These are phyloP conservation scores for Epinotia bilunana DNA, from an alignment of 2,888 invertebrate genomes.

Conservation along the genomic window DNA sequence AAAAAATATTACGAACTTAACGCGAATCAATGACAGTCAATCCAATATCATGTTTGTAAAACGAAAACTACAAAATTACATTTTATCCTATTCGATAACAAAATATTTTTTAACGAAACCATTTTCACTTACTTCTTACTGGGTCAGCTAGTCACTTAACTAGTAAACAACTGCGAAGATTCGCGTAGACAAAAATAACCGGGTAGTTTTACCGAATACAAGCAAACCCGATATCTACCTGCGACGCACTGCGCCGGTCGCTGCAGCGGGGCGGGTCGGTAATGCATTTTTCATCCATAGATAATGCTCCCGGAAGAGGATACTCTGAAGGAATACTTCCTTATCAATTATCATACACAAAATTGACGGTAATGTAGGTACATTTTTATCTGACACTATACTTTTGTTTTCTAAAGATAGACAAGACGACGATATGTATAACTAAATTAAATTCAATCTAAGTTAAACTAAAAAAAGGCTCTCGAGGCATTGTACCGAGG, in stretches of 20 bases:
- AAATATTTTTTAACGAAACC: background rate
- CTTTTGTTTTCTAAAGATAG: too few species aligned
- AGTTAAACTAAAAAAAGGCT: too few species aligned
- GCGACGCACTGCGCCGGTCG: slow-evolving; percentile 13
- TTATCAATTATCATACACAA: background rate
- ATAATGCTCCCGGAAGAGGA: slow-evolving; percentile 38
- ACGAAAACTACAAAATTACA: background rate
- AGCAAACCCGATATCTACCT: slow-evolving; percentile 29
- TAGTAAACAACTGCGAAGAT: slow-evolving; percentile 2
- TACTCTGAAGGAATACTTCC: background rate
- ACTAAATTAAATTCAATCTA: too few species aligned
- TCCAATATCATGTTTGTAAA: background rate
- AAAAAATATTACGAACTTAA: background rate
- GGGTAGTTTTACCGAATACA: slow-evolving; percentile 36
- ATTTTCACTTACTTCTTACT: background rate
- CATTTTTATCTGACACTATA: too few species aligned
- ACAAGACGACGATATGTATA: background rate
- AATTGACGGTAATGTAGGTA: background rate
- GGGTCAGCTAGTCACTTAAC: slow-evolving; percentile 13
- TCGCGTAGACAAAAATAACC: slow-evolving; percentile 21
- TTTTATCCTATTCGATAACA: background rate
- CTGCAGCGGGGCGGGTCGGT: slow-evolving; percentile 34
- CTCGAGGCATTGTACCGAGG: too few species aligned
- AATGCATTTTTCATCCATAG: slow-evolving; percentile 46
- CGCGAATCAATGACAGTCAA: background rate